phyloP scores from a whole-genome alignment of 2,797 vertebrate species.

The Poeciliopsis presidionis region DNA sequence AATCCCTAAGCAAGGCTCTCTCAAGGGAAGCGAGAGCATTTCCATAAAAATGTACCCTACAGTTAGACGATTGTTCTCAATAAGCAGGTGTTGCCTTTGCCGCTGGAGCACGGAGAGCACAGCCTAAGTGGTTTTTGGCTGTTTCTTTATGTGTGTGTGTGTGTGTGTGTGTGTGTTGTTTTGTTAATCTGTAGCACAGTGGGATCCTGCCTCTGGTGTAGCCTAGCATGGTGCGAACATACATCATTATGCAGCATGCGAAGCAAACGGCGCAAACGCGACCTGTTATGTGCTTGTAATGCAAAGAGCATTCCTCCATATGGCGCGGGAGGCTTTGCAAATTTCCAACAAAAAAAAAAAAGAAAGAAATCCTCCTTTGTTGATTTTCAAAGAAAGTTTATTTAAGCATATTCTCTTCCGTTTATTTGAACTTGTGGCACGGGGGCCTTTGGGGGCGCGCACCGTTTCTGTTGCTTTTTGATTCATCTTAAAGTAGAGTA shows the following conservation, averaged over 20 bases:
- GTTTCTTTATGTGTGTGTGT: constrained; percentile 6
- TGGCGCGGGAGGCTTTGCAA: constrained; percentile 42
- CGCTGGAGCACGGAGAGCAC: constrained; percentile 73
- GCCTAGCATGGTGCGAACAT: constrained; percentile 71
- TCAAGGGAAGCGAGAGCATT: constrained; percentile 81
- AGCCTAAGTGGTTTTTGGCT: constrained; percentile 79
- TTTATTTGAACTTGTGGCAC: constrained; percentile 41
- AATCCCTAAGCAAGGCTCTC: constrained; percentile 84
- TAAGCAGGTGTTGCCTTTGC: constrained; percentile 82
- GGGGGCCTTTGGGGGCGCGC: background rate
- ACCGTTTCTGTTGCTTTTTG: constrained; percentile 5
- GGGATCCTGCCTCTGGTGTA: constrained; percentile 77
- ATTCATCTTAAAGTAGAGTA: constrained; percentile 11
- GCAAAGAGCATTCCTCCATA: constrained; percentile 74
- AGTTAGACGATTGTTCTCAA: constrained; percentile 83
- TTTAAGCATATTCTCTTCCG: constrained; percentile 46
- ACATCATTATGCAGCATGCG: constrained; percentile 79
- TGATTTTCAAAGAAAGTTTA: constrained; percentile 67
- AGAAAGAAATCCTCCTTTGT: constrained; percentile 59
- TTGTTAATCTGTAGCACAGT: constrained; percentile 78
- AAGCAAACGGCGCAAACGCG: constrained; percentile 63
- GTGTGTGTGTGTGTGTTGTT: constrained; percentile 56
- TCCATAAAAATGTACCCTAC: constrained; percentile 85
- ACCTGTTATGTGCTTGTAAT: constrained; percentile 74
- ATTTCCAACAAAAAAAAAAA: background rate